Evolutionary conservation across 2,113 vertebrate species (phyloP).

Genomic region (Cyphotilapia sp.): DNA sequence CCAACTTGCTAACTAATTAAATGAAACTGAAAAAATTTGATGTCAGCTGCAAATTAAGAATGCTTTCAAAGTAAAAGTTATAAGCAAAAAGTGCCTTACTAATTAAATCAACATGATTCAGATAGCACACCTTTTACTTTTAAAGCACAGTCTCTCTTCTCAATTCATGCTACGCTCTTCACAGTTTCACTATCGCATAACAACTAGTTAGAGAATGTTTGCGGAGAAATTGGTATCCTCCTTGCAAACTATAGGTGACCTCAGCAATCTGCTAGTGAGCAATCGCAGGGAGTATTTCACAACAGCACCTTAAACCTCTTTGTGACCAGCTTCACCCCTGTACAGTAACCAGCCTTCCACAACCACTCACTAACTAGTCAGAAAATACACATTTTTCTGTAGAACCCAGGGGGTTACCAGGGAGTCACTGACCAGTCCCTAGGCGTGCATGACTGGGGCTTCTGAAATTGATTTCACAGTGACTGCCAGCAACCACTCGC

Average conservation of each 20-base stretch:
- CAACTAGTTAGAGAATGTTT: background rate
- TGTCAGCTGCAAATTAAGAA: background rate
- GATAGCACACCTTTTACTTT: background rate
- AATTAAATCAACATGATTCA: background rate
- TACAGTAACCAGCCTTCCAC: background rate
- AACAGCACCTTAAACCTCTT: background rate
- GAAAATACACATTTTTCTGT: background rate
- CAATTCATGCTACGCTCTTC: background rate
- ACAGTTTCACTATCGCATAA: background rate
- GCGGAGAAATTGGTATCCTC: background rate
- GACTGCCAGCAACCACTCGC: background rate
- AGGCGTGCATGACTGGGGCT: background rate
- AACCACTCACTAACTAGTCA: background rate
- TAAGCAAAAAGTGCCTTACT: background rate
- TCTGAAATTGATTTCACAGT: background rate
- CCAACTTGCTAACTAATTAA: background rate
- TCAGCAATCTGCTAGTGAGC: background rate
- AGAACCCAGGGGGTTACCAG: background rate
- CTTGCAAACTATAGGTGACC: background rate
- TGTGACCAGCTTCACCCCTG: background rate
- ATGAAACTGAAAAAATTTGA: background rate
- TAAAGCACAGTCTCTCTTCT: background rate
- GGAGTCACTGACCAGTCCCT: background rate
- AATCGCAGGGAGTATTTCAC: background rate
- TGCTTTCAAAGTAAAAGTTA: background rate